phyloP scores from a whole-genome alignment of 2,113 vertebrate species.

The Hippocampus zosterae region DNA sequence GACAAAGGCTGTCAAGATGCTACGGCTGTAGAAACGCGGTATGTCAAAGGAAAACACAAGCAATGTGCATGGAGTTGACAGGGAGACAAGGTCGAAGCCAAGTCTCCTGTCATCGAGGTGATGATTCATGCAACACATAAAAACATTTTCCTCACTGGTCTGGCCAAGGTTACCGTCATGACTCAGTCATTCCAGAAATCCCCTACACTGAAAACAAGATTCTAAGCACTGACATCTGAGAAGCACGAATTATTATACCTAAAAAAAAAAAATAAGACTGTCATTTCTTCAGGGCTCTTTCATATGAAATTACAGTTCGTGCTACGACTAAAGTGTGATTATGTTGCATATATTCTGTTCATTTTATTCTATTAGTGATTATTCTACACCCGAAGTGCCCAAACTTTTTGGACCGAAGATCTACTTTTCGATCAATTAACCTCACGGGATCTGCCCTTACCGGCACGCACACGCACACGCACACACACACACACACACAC shows the following conservation, averaged over 20 bases:
- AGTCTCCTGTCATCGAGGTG: not conserved
- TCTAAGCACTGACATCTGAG: not conserved
- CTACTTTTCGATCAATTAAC: too few relatives aligned
- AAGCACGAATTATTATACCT: not conserved
- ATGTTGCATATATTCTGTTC: too few relatives aligned
- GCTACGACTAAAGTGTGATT: too few relatives aligned
- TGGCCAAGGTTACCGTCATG: constrained; percentile 23
- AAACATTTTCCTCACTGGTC: constrained; percentile 6
- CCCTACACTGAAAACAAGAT: not conserved
- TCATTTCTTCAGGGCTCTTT: not conserved
- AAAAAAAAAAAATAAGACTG: not conserved
- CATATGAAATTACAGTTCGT: too few relatives aligned
- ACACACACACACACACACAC: too few relatives aligned
- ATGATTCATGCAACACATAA: not conserved
- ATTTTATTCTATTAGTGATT: too few relatives aligned
- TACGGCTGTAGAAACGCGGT: not conserved
- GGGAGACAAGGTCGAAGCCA: constrained; percentile 3
- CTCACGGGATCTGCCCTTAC: too few relatives aligned
- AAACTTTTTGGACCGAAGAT: too few relatives aligned
- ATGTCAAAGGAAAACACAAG: not conserved
- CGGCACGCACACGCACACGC: too few relatives aligned
- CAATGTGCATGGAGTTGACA: constrained; percentile 6
- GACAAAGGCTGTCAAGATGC: not conserved
- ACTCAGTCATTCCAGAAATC: constrained; percentile 11
- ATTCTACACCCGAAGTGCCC: too few relatives aligned